Evolutionary conservation across 53 echinoderm and acorn worm genomes (phyloP).

Genomic region (Henricia sp.): DNA sequence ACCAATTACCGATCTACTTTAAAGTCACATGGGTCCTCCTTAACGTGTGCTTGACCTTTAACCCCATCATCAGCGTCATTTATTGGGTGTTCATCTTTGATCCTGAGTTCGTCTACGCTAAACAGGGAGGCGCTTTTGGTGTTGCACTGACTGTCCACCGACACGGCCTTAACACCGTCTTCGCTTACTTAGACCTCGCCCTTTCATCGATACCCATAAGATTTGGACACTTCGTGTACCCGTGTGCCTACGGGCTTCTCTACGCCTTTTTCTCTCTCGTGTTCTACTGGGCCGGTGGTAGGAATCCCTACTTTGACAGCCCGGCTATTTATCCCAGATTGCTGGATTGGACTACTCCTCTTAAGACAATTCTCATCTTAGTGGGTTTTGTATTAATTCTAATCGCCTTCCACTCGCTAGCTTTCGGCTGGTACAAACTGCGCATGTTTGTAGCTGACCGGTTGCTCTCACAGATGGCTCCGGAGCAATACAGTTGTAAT

Average conservation of each 20-base stretch:
- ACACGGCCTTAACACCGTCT: conserved; percentile 50
- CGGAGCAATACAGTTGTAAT: too few species aligned
- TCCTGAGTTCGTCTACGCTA: conserved; percentile 29
- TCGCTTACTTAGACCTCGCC: conserved; percentile 27
- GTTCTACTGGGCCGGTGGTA: conserved; percentile 49
- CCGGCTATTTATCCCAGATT: conserved; percentile 41
- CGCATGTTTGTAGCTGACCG: conserved; percentile 12
- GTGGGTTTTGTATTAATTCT: background rate
- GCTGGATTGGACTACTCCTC: conserved; percentile 38
- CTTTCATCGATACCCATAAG: conserved; percentile 16
- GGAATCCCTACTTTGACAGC: conserved; percentile 17
- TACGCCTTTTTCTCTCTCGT: conserved; percentile 36
- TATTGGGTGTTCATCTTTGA: conserved; percentile 50
- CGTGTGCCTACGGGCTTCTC: conserved; percentile 15
- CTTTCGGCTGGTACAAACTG: conserved; percentile 20
- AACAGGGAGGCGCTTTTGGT: conserved; percentile 45
- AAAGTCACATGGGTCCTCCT: conserved; percentile 41
- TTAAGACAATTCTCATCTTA: background rate
- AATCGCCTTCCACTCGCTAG: conserved; percentile 22
- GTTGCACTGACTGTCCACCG: conserved; percentile 46
- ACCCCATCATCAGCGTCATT: conserved; percentile 37
- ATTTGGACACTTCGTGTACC: conserved; percentile 45
- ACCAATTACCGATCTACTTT: conserved; percentile 17
- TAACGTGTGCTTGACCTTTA: conserved; percentile 11
- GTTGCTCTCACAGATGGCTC: background rate